Evolutionary conservation across 2,113 vertebrate species (phyloP), one percentile per base, ranked within the genome.

Genomic region (Lucifuga dentata): DNA sequence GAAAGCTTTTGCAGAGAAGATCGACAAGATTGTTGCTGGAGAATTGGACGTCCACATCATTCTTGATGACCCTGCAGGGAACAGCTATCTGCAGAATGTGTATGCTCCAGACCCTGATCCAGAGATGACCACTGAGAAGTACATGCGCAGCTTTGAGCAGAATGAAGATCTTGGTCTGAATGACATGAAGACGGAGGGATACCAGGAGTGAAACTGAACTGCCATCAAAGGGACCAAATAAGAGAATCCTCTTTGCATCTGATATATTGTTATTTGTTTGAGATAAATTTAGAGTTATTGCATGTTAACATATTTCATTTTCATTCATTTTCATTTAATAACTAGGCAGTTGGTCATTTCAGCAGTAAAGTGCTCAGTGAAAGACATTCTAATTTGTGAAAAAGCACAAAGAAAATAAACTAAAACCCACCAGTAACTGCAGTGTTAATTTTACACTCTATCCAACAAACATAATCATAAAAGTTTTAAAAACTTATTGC

Each of bases 131-230:
- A 76, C 89, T 9, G 95, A 97, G 80, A 93, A 49, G 57, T 99
- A 98, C 2, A 61, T 92, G 9, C 94, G 98, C 36, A 87, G 88
- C 0, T 97, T 95, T 8, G 93, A 97, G 70, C 97, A 99, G 85
- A 97, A 98, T 0, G 97, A 99, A 15, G 97, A 97, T 0, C 91
- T 99, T 10, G 98, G 98, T 4, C 89, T 99, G 12, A 99, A 98
- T 7, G 96, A 98, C 86, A 97, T 99, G 96, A 95, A 85, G 63
- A 98, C 96, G 0, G 98, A 99, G 50, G 94, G 91, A 29, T 98
- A 98, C 2, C 87, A 93, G 17, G 77, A 91, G 15, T 50, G 65
- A 0, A 21, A 61, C 0, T 64, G 11, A 69, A 50, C 39, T 21
- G 0, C 16, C 32, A 2, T 11, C 43, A 33, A 50, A 53, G 7